These are phyloP conservation scores for Macrophya alboannulata DNA, from an alignment of 2,888 invertebrate species.

Conservation along the genomic window DNA sequence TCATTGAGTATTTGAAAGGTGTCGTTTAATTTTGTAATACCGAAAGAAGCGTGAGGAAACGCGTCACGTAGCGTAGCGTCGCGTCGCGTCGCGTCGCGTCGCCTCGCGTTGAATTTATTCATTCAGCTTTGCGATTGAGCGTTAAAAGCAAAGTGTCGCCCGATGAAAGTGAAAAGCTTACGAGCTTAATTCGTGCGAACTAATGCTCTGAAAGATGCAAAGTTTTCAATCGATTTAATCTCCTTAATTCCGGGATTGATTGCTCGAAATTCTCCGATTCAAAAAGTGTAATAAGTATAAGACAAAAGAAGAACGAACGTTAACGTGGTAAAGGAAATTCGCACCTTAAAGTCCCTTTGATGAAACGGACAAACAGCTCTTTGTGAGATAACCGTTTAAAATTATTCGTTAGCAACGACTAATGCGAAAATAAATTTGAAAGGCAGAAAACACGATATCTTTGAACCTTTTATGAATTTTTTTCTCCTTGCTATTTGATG, in stretches of 20 bases:
- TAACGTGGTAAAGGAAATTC: background rate
- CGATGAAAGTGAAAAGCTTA: conserved; percentile 41
- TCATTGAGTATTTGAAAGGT: conserved; percentile 13
- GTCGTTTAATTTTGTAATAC: conserved; percentile 2
- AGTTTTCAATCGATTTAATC: conserved; percentile 34
- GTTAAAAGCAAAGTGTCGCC: conserved; percentile 22
- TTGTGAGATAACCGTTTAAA: conserved; percentile 5
- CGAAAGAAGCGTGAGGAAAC: conserved; percentile 16
- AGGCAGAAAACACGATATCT: background rate
- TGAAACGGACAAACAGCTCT: background rate
- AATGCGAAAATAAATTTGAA: background rate
- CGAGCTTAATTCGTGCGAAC: conserved; percentile 44
- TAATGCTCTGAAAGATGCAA: conserved; percentile 26
- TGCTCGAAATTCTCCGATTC: background rate
- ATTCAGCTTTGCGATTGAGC: conserved; percentile 46
- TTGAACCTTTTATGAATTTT: background rate
- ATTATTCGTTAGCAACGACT: background rate
- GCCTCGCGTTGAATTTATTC: conserved; percentile 30
- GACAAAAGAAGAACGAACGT: background rate
- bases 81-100: background rate
- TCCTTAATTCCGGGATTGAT: conserved; percentile 31
- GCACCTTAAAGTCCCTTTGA: background rate
- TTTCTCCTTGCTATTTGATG: background rate
- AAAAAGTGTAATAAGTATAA: background rate
- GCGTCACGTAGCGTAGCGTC: background rate